Evolutionary conservation across 2,888 invertebrate genomes (phyloP).

Genomic region (Chromoteleia sp.): DNA sequence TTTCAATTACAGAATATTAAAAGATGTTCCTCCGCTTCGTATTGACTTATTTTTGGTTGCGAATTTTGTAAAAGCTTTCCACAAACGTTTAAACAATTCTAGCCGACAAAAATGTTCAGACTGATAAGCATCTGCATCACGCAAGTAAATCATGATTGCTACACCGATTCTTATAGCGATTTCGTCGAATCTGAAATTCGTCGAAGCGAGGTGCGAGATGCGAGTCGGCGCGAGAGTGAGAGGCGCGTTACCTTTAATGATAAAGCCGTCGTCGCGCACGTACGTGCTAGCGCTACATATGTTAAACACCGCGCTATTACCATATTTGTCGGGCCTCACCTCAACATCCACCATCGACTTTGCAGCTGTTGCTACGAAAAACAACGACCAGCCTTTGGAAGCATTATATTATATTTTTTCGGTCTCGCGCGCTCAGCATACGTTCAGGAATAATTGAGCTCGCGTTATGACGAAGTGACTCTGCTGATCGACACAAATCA

Average conservation of each 20-base stretch:
- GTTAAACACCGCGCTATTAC: slow-evolving; percentile 77
- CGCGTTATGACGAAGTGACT: slow-evolving; percentile 12
- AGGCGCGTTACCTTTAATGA: slow-evolving; percentile 77
- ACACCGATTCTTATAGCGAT: slow-evolving; percentile 43
- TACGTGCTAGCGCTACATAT: slow-evolving; percentile 76
- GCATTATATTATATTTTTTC: slow-evolving; percentile 57
- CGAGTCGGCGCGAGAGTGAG: slow-evolving; percentile 68
- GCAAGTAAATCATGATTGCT: slow-evolving; percentile 35
- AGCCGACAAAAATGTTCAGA: slow-evolving; percentile 13
- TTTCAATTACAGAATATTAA: too few species aligned
- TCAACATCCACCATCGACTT: slow-evolving; percentile 56
- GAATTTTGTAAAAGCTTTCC: not conserved
- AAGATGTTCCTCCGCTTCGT: too few species aligned
- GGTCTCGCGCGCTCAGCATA: slow-evolving; percentile 9
- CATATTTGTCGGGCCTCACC: slow-evolving; percentile 73
- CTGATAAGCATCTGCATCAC: slow-evolving; percentile 30
- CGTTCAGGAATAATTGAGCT: slow-evolving; percentile 44
- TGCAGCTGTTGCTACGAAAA: slow-evolving; percentile 60
- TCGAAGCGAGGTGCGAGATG: slow-evolving; percentile 50
- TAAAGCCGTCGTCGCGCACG: slow-evolving; percentile 78
- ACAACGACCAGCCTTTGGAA: slow-evolving; percentile 46
- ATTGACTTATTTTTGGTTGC: too few species aligned
- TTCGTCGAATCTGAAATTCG: slow-evolving; percentile 61
- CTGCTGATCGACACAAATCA: slow-evolving; percentile 29
- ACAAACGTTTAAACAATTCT: not conserved